Conservation (phyloP, 2,113 vertebrate genomes). For the Trogon melanurus region DNA sequence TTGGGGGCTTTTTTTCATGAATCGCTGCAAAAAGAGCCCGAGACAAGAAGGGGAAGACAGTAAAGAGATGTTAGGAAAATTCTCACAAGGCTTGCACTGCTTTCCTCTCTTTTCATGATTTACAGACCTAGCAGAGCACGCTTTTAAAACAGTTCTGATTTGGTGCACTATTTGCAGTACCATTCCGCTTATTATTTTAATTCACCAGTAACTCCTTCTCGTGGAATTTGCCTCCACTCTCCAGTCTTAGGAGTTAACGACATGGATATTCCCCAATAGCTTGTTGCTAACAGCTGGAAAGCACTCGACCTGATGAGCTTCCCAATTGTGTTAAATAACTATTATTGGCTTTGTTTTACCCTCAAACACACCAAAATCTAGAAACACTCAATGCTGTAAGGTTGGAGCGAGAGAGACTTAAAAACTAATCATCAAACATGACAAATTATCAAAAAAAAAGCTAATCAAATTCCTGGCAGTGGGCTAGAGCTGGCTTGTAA, state of each 20-base stretch:
- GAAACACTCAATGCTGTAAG: not conserved
- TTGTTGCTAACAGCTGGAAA: not conserved
- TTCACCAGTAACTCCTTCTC: not conserved
- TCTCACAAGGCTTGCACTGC: not conserved
- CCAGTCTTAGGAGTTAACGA: not conserved
- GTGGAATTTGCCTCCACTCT: not conserved
- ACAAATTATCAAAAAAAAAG: not conserved
- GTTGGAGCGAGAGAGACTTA: not conserved
- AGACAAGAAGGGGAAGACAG: constrained; percentile 4
- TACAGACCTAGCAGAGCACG: not conserved
- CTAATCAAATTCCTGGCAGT: not conserved
- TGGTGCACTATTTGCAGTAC: not conserved
- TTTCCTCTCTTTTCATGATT: constrained; percentile 17
- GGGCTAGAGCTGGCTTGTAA: not conserved
- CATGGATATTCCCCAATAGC: not conserved
- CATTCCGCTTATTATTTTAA: not conserved
- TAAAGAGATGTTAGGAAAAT: constrained; percentile 46
- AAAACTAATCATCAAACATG: not conserved
- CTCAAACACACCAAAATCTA: not conserved
- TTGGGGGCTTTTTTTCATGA: constrained; percentile 46
- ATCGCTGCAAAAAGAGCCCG: constrained; percentile 20
- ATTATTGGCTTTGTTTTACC: not conserved
- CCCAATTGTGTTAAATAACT: not conserved
- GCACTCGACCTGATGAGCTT: not conserved
- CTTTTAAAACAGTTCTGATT: constrained; percentile 13